Conservation (phyloP, 2,888 invertebrate species). For the Lydus trimaculatus region DNA sequence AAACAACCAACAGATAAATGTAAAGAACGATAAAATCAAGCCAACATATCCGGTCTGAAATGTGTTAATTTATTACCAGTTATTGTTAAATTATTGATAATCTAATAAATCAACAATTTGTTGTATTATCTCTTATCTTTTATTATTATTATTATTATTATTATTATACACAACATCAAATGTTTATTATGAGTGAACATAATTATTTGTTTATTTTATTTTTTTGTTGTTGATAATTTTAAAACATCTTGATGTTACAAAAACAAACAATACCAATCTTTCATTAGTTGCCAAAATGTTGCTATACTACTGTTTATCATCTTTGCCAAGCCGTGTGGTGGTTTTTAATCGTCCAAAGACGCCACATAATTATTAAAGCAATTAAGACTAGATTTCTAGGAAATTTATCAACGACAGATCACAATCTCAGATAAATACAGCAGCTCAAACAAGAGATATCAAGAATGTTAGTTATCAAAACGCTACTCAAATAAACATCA, state of each 20-base stretch:
- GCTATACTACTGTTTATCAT: not conserved
- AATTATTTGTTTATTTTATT: not conserved
- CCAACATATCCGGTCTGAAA: constrained; percentile 19
- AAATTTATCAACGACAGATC: not conserved
- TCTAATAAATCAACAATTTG: not conserved
- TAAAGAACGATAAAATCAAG: not conserved
- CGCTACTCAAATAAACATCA: too few species aligned
- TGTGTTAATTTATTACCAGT: constrained; percentile 4
- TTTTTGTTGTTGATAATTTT: not conserved
- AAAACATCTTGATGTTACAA: not conserved
- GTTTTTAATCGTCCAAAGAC: not conserved
- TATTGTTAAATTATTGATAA: constrained; percentile 1
- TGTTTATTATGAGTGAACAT: too few species aligned
- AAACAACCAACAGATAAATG: not conserved
- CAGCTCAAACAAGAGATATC: not conserved
- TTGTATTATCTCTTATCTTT: not conserved
- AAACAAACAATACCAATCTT: not conserved
- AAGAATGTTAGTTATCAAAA: too few species aligned
- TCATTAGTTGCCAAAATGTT: not conserved
- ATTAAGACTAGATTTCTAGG: not conserved
- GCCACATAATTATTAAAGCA: not conserved
- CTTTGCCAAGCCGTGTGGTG: not conserved
- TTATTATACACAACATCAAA: too few species aligned
- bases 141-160: too few species aligned
- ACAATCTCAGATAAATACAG: too few species aligned